These are phyloP conservation scores for Heliconius nattereri DNA, from an alignment of 1,140 invertebrate species.

Conservation along the genomic window DNA sequence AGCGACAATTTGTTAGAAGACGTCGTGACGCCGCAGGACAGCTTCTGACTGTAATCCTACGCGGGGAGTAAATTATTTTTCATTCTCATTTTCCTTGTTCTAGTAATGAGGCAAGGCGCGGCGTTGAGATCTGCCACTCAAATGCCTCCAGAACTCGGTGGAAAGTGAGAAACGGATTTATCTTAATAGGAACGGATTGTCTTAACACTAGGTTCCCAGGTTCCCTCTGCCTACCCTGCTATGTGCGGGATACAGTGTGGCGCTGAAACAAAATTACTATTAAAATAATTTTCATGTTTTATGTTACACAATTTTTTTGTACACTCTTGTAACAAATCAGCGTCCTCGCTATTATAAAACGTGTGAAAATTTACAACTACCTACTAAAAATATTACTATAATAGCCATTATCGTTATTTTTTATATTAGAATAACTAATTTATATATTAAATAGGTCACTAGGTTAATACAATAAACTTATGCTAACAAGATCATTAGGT, in stretches of 20 bases:
- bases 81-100: neutral
- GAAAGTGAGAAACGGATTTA: neutral
- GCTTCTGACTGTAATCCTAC: neutral
- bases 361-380: slow-evolving; percentile 7
- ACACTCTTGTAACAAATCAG: neutral
- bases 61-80: neutral
- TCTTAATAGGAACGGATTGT: neutral
- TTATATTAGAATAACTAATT: slow-evolving; percentile 5
- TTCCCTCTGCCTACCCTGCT: neutral
- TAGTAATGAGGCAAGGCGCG: neutral
- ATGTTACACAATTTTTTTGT: neutral
- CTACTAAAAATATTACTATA: slow-evolving; percentile 2
- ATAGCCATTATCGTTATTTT: neutral
- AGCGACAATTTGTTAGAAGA: no score
- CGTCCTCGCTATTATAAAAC: neutral
- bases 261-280: no score
- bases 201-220: neutral
- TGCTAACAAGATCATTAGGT: neutral
- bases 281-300: no score
- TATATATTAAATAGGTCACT: neutral
- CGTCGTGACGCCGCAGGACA: no score
- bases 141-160: neutral
- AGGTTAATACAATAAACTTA: neutral
- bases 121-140: neutral
- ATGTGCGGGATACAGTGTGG: neutral